Conservation (phyloP, 2,888 invertebrate genomes). For the Trachelus iudaicus region DNA sequence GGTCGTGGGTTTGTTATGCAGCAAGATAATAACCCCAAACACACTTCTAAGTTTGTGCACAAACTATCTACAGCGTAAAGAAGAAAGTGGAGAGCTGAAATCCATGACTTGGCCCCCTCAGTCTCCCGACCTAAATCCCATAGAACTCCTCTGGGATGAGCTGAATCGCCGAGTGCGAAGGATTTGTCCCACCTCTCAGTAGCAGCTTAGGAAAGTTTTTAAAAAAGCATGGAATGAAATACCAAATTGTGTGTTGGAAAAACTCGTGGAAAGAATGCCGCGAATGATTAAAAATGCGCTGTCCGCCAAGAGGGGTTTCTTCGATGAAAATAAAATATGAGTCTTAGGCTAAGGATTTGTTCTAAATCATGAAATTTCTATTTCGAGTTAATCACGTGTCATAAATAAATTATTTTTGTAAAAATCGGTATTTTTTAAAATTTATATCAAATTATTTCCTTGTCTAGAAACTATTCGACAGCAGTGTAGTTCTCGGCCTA, state of each 20-base stretch:
- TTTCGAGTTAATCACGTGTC: too few relatives aligned
- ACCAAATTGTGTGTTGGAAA: background rate
- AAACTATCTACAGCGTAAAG: constrained; percentile 24
- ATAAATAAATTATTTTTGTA: too few relatives aligned
- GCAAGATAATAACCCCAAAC: constrained; percentile 35
- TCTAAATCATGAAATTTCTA: too few relatives aligned
- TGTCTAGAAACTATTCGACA: too few relatives aligned
- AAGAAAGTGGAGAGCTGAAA: constrained; percentile 7
- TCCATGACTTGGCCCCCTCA: constrained; percentile 14
- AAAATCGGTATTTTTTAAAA: too few relatives aligned
- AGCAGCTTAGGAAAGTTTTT: constrained; percentile 1
- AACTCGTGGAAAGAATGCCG: constrained; percentile 17
- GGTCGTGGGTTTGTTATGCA: constrained; percentile 30
- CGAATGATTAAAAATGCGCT: constrained; percentile 12
- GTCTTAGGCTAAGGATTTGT: background rate
- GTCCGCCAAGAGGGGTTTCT: constrained; percentile 9
- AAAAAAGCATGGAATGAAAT: constrained; percentile 9
- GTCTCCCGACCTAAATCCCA: constrained; percentile 8
- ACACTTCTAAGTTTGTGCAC: constrained; percentile 24
- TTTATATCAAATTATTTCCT: too few relatives aligned
- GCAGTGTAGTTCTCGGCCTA: too few relatives aligned
- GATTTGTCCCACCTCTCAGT: constrained; percentile 20
- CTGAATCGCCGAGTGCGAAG: constrained; percentile 7
- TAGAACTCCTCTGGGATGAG: constrained; percentile 14
- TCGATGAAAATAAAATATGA: constrained; percentile 13